Evolutionary conservation across 1,140 invertebrate species (phyloP), one percentile per base, ranked within the genome.

Genomic region (Ceratitis capitata): DNA sequence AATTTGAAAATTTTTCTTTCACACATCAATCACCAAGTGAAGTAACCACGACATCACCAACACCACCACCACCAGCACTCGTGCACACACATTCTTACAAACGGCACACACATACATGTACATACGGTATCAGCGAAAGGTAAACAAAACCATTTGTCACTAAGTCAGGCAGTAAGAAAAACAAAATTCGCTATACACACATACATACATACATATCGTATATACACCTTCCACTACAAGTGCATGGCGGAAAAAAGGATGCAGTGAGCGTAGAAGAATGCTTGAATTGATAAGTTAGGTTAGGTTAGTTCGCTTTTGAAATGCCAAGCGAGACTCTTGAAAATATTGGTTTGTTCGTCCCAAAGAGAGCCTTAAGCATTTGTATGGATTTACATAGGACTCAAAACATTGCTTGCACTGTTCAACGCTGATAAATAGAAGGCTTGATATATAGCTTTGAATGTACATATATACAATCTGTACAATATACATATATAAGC

Each of bases 1-100:
- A 45, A 78, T 78, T 78, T 78, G 69, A 78, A 78, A 78, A 78
- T 45, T 78, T 78, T 78, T 78, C 69, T 42, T 78, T 45, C 69
- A 78, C 69, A 78, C 39, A 78, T 78, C 69, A 78, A 78, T 78
- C 69, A 78, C 69, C 26, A 78, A n/a, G n/a, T 19, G 35, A 39
- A 42, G 14, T n/a, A 69, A 69, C 64, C 64, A 39, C 16, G 16
- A 69, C 64, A 69, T 26, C 58, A 61, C 12, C 26, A 69, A 29
- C 58, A 61, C 12, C 26, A 29, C 53, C n/a, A n/a, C n/a, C 4
- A 23, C 19, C 26, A 47, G 7, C 26, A 16, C 26, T 12, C 10
- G 14, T 26, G 14, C 1, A 61, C 12, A 32, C 58, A 32, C 29
- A 47, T 14, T 47, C 14, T 14, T 0, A n/a, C n/a, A n/a, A n/a